Evolutionary conservation across 2,113 vertebrate species (phyloP).

Genomic region (Oryctolagus cuniculus): DNA sequence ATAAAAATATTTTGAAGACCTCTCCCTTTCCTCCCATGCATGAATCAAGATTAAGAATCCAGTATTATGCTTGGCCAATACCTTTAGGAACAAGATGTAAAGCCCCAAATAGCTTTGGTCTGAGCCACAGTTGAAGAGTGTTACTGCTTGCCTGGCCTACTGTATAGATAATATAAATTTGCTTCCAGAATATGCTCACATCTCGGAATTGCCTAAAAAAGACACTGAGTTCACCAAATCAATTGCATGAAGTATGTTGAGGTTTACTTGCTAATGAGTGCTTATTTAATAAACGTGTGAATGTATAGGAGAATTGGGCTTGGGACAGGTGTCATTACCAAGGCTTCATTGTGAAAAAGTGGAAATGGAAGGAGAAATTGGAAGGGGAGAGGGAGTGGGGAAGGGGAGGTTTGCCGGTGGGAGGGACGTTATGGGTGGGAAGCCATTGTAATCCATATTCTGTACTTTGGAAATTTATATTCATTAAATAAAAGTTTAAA

Average conservation of each 20-base stretch:
- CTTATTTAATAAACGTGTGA: neutral
- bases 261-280: neutral
- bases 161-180: neutral
- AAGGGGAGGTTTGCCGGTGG: too few species aligned
- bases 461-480: too few species aligned
- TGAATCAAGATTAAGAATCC: neutral
- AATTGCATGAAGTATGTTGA: neutral
- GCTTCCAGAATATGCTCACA: neutral
- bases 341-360: neutral
- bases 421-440: too few species aligned
- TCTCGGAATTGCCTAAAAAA: neutral
- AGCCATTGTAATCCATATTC: too few species aligned
- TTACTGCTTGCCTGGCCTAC: neutral
- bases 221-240: neutral
- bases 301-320: neutral
- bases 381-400: too few species aligned
- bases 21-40: neutral
- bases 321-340: neutral
- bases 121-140: neutral
- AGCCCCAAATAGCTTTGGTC: neutral
- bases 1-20: neutral
- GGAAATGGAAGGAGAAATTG: too few species aligned
- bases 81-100: neutral
- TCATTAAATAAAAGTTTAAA: too few species aligned
- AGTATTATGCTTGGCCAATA: neutral